phyloP scores from a whole-genome alignment of 2,797 vertebrate species.

The Coendou prehensilis region DNA sequence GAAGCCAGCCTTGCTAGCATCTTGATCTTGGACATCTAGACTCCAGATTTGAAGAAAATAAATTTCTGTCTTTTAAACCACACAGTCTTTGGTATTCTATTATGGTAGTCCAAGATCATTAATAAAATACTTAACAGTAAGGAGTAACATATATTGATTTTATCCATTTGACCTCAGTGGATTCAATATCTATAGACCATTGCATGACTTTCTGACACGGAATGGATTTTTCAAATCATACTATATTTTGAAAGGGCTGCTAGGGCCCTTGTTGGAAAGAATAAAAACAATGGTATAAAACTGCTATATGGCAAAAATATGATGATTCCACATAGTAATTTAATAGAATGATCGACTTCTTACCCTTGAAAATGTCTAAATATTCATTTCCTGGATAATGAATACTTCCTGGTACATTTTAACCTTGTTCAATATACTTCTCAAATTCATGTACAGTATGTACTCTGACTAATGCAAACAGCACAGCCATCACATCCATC shows the following conservation, averaged over 20 bases:
- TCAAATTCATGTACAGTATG: constrained; percentile 22
- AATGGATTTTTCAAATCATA: background rate
- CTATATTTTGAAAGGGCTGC: background rate
- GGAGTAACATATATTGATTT: background rate
- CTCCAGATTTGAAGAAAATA: background rate
- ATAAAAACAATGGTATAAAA: background rate
- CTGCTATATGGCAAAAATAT: background rate
- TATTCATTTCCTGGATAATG: constrained; percentile 20
- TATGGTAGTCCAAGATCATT: background rate
- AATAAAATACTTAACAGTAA: background rate
- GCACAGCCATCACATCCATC: constrained; percentile 28
- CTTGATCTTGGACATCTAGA: background rate
- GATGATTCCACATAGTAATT: background rate
- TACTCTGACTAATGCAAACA: constrained; percentile 65
- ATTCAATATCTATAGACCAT: background rate
- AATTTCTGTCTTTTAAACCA: background rate
- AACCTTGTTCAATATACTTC: background rate
- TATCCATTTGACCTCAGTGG: background rate
- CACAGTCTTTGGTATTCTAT: background rate
- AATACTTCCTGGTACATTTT: constrained; percentile 60
- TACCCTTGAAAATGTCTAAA: constrained; percentile 56
- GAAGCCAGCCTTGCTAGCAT: background rate
- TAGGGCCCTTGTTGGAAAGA: background rate
- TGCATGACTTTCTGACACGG: background rate
- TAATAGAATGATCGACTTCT: constrained; percentile 19